A percentile compares a stretch with the other conserved stretches of the same genome.
Conservation (phyloP, 2,888 invertebrate genomes). For the Oligia latruncula region DNA sequence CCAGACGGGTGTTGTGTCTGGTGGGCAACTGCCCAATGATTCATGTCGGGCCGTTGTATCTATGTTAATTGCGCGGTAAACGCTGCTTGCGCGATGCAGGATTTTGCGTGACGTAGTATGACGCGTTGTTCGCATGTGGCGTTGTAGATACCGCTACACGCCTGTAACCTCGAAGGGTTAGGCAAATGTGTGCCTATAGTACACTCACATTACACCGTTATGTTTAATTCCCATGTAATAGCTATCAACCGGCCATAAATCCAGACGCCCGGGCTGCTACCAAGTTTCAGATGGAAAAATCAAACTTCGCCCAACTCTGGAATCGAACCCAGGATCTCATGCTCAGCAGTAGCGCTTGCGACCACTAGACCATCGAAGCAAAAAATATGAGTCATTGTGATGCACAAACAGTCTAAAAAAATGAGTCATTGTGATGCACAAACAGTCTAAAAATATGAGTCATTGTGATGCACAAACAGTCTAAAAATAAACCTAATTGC, state of each 20-base stretch:
- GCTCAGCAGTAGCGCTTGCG: background rate
- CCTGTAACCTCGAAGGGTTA: background rate
- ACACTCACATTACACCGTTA: background rate
- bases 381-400: background rate
- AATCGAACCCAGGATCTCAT: background rate
- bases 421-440: too few relatives aligned
- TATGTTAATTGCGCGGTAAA: too few relatives aligned
- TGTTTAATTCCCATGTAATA: background rate
- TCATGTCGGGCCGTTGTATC: too few relatives aligned
- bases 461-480: slow-evolving; percentile 4
- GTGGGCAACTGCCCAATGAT: too few relatives aligned
- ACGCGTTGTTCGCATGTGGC: too few relatives aligned
- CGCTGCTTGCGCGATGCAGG: too few relatives aligned
- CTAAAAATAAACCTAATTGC: slow-evolving; percentile 13
- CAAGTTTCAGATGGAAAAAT: background rate
- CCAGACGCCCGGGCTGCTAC: background rate
- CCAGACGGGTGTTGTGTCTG: too few relatives aligned
- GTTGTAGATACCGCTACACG: too few relatives aligned
- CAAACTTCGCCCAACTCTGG: background rate
- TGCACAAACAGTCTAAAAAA: too few relatives aligned
- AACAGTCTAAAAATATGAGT: too few relatives aligned
- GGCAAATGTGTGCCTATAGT: background rate
- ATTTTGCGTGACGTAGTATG: too few relatives aligned
- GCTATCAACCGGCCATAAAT: background rate
- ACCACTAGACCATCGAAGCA: background rate